Evolutionary conservation across 2,113 vertebrate species (phyloP).

Genomic region (Uria lomvia): DNA sequence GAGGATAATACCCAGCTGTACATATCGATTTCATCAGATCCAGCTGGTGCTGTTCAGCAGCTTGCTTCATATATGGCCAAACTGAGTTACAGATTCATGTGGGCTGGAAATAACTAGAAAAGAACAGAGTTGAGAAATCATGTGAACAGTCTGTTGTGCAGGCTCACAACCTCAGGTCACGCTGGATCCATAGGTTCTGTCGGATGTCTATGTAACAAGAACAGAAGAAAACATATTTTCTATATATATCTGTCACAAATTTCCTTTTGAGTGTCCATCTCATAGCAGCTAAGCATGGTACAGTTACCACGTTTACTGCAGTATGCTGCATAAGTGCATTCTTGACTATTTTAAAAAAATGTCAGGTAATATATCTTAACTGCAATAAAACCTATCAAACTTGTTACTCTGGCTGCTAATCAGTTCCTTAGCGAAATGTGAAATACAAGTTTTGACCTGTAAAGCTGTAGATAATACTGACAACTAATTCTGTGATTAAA

Average conservation of each 20-base stretch:
- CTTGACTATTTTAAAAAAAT: background rate
- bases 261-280: background rate
- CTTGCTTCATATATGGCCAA: slow-evolving; percentile 6
- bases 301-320: background rate
- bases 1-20: slow-evolving; percentile 33
- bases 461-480: background rate
- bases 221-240: background rate
- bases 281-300: background rate
- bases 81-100: background rate
- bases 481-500: background rate
- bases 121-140: slow-evolving; percentile 34
- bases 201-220: background rate
- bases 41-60: slow-evolving; percentile 37
- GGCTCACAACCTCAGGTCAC: background rate
- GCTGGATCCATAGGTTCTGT: background rate
- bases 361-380: background rate
- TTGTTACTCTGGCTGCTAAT: background rate
- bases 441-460: background rate
- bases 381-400: background rate
- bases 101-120: slow-evolving; percentile 32
- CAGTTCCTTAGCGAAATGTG: background rate
- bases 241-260: background rate
- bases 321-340: background rate
- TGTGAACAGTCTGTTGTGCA: background rate
- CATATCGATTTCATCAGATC: slow-evolving; percentile 23